Evolutionary conservation across 2,888 invertebrate species (phyloP).

Genomic region (Pammene fasciana): DNA sequence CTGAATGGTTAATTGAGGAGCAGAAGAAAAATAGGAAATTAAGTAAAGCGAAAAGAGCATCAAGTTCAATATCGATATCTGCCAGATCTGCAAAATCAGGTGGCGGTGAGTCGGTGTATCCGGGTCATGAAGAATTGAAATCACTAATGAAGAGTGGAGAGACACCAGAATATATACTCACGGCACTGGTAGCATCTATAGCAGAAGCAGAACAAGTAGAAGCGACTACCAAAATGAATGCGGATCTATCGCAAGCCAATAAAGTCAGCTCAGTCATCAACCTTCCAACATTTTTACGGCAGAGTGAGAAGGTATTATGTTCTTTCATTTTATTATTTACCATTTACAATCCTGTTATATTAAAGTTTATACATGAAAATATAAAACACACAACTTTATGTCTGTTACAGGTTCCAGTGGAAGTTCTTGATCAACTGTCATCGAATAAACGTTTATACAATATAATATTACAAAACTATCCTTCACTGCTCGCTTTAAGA

Average conservation of each 20-base stretch:
- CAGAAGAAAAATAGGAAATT: conserved; percentile 83
- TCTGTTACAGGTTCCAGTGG: conserved; percentile 85
- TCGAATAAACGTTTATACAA: conserved; percentile 87
- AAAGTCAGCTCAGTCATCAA: conserved; percentile 88
- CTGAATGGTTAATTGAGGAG: conserved; percentile 90
- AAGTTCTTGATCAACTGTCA: conserved; percentile 86
- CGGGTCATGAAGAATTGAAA: conserved; percentile 86
- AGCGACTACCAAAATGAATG: conserved; percentile 75
- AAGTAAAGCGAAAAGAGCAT: conserved; percentile 79
- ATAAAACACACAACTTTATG: neutral
- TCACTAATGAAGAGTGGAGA: conserved; percentile 88
- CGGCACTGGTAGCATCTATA: conserved; percentile 84
- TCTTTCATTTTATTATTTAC: conserved; percentile 1
- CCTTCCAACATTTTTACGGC: conserved; percentile 90
- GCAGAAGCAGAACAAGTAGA: conserved; percentile 78
- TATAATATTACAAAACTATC: conserved; percentile 88
- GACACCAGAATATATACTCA: conserved; percentile 86
- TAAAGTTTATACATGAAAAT: too few species aligned
- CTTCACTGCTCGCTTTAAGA: conserved; percentile 85
- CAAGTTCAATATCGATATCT: conserved; percentile 81
- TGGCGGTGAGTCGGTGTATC: conserved; percentile 83
- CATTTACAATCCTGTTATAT: neutral
- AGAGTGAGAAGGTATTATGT: conserved; percentile 86
- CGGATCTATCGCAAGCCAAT: conserved; percentile 68
- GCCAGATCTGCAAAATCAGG: conserved; percentile 69